A percentile compares a stretch with the other conserved stretches of the same genome.
Evolutionary conservation across 2,797 vertebrate species (phyloP).

Genomic region (Pempheris klunzingeri): DNA sequence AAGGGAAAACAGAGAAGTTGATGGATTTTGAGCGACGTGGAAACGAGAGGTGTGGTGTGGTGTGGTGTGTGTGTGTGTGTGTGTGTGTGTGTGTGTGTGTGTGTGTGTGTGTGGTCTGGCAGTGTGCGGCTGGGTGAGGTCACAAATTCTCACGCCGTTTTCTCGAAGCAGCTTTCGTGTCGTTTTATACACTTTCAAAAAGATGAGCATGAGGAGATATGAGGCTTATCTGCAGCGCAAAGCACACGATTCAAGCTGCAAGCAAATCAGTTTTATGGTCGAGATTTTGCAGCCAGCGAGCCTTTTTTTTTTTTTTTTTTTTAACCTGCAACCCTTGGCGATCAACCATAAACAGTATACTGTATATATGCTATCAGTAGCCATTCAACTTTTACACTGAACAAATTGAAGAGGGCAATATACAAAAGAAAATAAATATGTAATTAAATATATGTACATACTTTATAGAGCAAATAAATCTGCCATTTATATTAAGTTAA

Average conservation of each 20-base stretch:
- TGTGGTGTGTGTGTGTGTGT: no score
- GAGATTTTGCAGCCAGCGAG: background rate
- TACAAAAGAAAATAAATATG: constrained; percentile 61
- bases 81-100: no score
- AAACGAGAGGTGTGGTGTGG: constrained; percentile 49
- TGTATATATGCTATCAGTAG: constrained; percentile 21
- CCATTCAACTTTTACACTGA: constrained; percentile 28
- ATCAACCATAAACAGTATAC: constrained; percentile 15
- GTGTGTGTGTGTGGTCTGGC: no score
- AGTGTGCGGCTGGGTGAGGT: constrained; percentile 69
- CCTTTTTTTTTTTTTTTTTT: constrained; percentile 1
- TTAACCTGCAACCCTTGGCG: constrained; percentile 5
- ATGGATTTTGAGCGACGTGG: background rate
- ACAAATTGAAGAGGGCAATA: constrained; percentile 24
- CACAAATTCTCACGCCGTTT: constrained; percentile 62
- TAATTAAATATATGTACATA: constrained; percentile 67
- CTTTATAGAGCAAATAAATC: constrained; percentile 51
- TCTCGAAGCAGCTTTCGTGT: constrained; percentile 56
- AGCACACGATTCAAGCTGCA: constrained; percentile 32
- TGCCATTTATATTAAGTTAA: constrained; percentile 25
- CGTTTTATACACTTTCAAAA: constrained; percentile 21
- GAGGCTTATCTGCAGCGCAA: constrained; percentile 44
- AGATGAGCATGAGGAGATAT: constrained; percentile 19
- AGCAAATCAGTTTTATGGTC: constrained; percentile 19
- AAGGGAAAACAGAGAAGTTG: constrained; percentile 11